Evolutionary conservation across 2,888 invertebrate genomes (phyloP).

Genomic region (Raillietiella orientalis): DNA sequence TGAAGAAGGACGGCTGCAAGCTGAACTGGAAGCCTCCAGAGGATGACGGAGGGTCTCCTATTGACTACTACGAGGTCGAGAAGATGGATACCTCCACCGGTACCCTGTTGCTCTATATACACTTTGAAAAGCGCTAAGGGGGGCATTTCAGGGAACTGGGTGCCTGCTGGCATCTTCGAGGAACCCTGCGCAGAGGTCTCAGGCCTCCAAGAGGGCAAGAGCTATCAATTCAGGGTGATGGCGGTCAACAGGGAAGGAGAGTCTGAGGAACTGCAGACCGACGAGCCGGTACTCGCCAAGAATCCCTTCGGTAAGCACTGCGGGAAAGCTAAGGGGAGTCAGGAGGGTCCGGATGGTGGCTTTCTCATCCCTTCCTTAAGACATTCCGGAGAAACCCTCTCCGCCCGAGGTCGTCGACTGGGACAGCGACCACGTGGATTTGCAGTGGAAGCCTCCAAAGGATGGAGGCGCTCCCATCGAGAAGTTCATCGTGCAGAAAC

Average conservation of each 20-base stretch:
- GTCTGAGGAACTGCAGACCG: slow-evolving; percentile 63
- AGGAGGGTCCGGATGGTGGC: too few relatives aligned
- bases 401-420: slow-evolving; percentile 66
- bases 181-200: slow-evolving; percentile 33
- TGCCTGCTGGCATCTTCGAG: too few relatives aligned
- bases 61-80: slow-evolving; percentile 85
- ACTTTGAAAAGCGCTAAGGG: too few relatives aligned
- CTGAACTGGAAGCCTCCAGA: slow-evolving; percentile 82
- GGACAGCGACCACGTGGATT: slow-evolving; percentile 52
- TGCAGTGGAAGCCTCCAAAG: slow-evolving; percentile 54
- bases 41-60: slow-evolving; percentile 77
- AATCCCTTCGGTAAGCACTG: slow-evolving; percentile 78
- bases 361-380: too few relatives aligned
- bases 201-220: slow-evolving; percentile 55
- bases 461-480: slow-evolving; percentile 74
- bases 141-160: too few relatives aligned
- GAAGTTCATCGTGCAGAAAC: slow-evolving; percentile 56
- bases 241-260: slow-evolving; percentile 90
- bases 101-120: slow-evolving; percentile 58
- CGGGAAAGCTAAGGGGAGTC: too few relatives aligned
- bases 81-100: slow-evolving; percentile 70
- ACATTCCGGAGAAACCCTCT: slow-evolving; percentile 62
- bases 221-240: slow-evolving; percentile 80
- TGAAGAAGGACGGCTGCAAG: slow-evolving; percentile 72
- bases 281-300: slow-evolving; percentile 62